These are phyloP conservation scores for Anomalospiza imberbis DNA, from an alignment of 2,797 vertebrate genomes.

Conservation along the genomic window DNA sequence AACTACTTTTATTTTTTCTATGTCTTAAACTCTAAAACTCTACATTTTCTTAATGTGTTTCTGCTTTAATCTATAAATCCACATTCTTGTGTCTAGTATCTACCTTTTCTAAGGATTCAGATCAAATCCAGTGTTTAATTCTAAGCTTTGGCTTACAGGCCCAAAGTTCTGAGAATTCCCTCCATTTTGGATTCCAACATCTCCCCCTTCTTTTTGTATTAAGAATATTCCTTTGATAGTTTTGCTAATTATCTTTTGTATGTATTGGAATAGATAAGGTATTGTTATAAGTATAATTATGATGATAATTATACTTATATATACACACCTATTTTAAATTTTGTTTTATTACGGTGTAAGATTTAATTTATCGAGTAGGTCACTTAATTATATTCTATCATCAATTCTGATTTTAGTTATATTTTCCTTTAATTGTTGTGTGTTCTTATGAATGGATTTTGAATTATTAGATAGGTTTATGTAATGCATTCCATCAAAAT, in stretches of 20 bases:
- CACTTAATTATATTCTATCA: not conserved
- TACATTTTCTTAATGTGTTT: not conserved
- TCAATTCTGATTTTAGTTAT: not conserved
- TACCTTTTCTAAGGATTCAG: not conserved
- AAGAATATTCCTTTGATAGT: not conserved
- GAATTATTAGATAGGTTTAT: not conserved
- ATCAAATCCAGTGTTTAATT: not conserved
- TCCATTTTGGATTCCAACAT: not conserved
- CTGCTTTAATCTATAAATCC: not conserved
- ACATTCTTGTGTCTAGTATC: not conserved
- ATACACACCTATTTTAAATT: not conserved
- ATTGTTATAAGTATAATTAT: not conserved
- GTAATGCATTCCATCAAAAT: not conserved
- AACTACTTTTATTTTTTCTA: not conserved
- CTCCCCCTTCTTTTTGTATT: not conserved
- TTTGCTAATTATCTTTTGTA: not conserved
- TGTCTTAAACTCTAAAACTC: not conserved
- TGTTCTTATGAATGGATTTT: not conserved
- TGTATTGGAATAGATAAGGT: not conserved
- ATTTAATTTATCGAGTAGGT: not conserved
- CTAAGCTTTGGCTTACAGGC: not conserved
- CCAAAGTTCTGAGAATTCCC: not conserved
- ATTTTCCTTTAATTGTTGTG: not conserved
- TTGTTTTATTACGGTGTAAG: not conserved
- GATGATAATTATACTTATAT: not conserved